Conservation (phyloP, 2,888 invertebrate genomes). For the Notocelia uddmanniana region DNA sequence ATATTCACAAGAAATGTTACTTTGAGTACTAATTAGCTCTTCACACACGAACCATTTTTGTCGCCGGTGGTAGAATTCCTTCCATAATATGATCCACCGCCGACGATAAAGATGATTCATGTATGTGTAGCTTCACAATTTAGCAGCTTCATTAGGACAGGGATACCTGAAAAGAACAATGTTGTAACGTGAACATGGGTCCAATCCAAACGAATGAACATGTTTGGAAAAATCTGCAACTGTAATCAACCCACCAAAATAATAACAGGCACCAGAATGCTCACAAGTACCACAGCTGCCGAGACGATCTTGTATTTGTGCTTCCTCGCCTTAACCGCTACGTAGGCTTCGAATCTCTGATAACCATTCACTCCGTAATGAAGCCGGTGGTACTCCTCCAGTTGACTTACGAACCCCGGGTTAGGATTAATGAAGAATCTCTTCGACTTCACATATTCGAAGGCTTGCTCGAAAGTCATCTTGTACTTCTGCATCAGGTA, state of each 20-base stretch:
- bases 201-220: constrained; percentile 24
- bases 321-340: constrained; percentile 73
- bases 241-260: constrained; percentile 67
- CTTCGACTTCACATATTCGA: constrained; percentile 93
- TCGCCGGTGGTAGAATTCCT: background rate
- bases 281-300: constrained; percentile 68
- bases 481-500: constrained; percentile 96
- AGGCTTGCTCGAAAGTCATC: constrained; percentile 94
- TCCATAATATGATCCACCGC: background rate
- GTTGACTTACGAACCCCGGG: constrained; percentile 96
- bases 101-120: constrained; percentile 10
- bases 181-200: constrained; percentile 35
- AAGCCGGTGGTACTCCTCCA: constrained; percentile 87
- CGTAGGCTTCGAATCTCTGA: constrained; percentile 71
- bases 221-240: constrained; percentile 28
- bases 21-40: constrained; percentile 8
- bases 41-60: constrained; percentile 21
- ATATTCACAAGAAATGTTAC: constrained; percentile 29
- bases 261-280: constrained; percentile 71
- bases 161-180: constrained; percentile 47
- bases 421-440: constrained; percentile 97
- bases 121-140: constrained; percentile 16
- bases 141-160: constrained; percentile 1
- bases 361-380: constrained; percentile 73
- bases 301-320: constrained; percentile 78